These are phyloP conservation scores for Rhinogobio ventralis DNA, from an alignment of 2,797 vertebrate species.

Conservation along the genomic window DNA sequence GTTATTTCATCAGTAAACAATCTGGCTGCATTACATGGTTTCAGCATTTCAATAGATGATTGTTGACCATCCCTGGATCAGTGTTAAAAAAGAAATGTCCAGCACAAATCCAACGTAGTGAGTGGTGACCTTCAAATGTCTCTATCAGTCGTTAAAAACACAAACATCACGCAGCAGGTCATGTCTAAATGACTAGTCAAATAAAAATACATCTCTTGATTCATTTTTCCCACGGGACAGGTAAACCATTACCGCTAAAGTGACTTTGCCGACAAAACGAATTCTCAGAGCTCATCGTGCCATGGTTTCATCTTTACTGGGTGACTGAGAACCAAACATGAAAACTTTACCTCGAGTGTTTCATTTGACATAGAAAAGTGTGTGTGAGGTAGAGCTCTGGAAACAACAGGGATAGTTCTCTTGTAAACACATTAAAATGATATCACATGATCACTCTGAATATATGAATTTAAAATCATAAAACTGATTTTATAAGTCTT, in stretches of 20 bases:
- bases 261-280: background rate
- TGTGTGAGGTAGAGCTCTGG: conserved; percentile 34
- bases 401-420: conserved; percentile 12
- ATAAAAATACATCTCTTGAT: background rate
- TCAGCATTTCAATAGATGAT: conserved; percentile 68
- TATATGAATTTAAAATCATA: conserved; percentile 28
- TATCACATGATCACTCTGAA: conserved; percentile 16
- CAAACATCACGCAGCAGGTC: background rate
- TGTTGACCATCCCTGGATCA: conserved; percentile 30
- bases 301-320: background rate
- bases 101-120: conserved; percentile 21
- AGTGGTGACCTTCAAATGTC: background rate
- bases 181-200: background rate
- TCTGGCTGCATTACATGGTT: conserved; percentile 73
- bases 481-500: conserved; percentile 45
- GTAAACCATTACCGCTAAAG: background rate
- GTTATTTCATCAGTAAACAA: conserved; percentile 72
- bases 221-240: background rate
- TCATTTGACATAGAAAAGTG: background rate
- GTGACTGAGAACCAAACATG: background rate
- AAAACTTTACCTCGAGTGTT: background rate
- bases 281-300: conserved; percentile 14
- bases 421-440: conserved; percentile 51
- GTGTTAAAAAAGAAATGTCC: conserved; percentile 22
- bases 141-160: background rate